Conservation (phyloP, 2,113 vertebrate genomes). For the Epinephelus fuscoguttatus region DNA sequence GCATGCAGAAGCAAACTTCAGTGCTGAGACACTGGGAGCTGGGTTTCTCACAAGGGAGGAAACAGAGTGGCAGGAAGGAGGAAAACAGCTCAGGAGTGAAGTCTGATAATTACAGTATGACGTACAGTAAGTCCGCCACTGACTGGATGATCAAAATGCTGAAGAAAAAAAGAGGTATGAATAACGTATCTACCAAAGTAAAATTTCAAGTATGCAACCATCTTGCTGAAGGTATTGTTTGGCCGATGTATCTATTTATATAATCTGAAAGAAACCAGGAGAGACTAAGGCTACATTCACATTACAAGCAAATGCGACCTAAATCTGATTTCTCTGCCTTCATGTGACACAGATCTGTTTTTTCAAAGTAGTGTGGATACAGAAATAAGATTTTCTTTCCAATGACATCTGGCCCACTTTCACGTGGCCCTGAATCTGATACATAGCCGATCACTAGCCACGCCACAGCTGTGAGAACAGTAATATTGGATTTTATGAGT, state of each 20-base stretch:
- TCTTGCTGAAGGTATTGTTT: background rate
- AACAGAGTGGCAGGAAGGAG: background rate
- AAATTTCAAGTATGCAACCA: background rate
- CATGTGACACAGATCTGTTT: too few species aligned
- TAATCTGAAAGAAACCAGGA: conserved; percentile 6
- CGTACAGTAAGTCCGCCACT: background rate
- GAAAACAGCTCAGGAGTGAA: background rate
- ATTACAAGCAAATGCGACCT: too few species aligned
- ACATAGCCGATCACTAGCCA: too few species aligned
- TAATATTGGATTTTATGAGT: too few species aligned
- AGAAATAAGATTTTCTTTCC: too few species aligned
- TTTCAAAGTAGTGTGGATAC: too few species aligned
- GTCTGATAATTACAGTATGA: background rate
- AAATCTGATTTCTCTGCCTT: too few species aligned
- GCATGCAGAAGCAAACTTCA: conserved; percentile 58
- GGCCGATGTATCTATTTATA: background rate
- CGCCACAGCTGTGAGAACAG: too few species aligned
- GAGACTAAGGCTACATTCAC: background rate
- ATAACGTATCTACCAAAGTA: background rate
- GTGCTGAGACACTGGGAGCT: background rate
- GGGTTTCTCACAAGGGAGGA: background rate
- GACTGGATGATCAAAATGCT: background rate
- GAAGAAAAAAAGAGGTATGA: background rate
- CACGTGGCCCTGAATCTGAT: too few species aligned
- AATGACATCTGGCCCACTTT: too few species aligned